Percentiles rank a stretch among this genome's conserved stretches.
phyloP scores from a whole-genome alignment of 1,140 invertebrate genomes.

The Listronotus bonariensis region DNA sequence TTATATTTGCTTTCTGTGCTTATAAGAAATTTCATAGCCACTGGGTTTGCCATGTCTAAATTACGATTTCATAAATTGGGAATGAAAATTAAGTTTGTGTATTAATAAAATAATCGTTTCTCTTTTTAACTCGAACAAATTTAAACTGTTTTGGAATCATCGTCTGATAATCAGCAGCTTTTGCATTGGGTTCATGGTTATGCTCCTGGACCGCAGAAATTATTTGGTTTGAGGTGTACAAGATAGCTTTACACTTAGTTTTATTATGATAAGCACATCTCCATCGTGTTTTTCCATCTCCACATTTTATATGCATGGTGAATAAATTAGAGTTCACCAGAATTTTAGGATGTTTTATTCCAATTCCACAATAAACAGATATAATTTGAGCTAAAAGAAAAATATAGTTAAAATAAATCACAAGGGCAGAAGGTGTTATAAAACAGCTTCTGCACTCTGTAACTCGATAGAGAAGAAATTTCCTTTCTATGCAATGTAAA shows the following conservation, averaged over 20 bases:
- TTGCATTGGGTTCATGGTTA: background rate
- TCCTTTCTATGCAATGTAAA: no score
- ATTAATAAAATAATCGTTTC: no score
- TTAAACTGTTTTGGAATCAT: slow-evolving; percentile 6
- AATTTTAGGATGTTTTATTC: slow-evolving; percentile 3
- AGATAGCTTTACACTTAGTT: slow-evolving; percentile 6
- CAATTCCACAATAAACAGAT: slow-evolving; percentile 6
- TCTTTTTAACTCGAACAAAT: background rate
- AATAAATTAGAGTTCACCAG: background rate
- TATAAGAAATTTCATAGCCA: no score
- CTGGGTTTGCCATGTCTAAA: no score
- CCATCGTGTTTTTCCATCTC: slow-evolving; percentile 6
- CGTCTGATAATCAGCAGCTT: background rate
- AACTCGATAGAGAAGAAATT: no score
- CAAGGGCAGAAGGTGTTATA: no score
- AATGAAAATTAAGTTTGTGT: no score
- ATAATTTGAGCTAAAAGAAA: slow-evolving; percentile 1
- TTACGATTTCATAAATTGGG: no score
- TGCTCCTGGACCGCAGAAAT: slow-evolving; percentile 5
- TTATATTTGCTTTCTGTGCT: no score
- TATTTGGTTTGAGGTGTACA: background rate
- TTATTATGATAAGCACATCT: slow-evolving; percentile 1
- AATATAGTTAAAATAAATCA: no score
- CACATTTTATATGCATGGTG: slow-evolving; percentile 5
- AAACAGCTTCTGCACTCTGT: no score